Conservation (phyloP, 2,113 vertebrate genomes). For the Chloropsis hardwickii region DNA sequence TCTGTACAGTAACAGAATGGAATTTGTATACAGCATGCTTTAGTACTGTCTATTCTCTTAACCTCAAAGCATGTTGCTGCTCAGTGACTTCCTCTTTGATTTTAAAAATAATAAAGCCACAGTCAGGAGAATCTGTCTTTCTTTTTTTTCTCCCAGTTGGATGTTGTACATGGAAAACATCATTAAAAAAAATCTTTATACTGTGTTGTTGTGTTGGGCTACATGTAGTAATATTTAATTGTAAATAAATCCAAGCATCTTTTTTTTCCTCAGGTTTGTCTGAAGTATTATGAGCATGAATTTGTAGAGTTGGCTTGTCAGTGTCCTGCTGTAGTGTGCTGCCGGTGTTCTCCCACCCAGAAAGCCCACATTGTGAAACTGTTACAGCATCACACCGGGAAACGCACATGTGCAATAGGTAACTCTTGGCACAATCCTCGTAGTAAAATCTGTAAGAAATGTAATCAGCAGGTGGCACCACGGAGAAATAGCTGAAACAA, state of each 20-base stretch:
- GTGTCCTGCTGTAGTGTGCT: slow-evolving; percentile 96
- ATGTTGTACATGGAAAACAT: neutral
- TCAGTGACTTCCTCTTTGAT: neutral
- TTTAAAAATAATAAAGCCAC: neutral
- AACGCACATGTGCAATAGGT: slow-evolving; percentile 93
- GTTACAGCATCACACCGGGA: slow-evolving; percentile 87
- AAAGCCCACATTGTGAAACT: slow-evolving; percentile 93
- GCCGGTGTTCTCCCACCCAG: slow-evolving; percentile 95
- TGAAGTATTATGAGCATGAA: slow-evolving; percentile 95
- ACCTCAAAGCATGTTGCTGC: neutral
- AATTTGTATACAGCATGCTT: neutral
- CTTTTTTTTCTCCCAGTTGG: neutral
- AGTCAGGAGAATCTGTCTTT: neutral
- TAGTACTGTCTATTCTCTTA: neutral
- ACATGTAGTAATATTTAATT: neutral
- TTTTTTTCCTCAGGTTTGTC: slow-evolving; percentile 80
- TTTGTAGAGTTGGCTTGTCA: slow-evolving; percentile 95
- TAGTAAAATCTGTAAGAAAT: neutral
- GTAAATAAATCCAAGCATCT: neutral
- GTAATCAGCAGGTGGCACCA: neutral
- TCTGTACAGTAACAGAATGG: neutral
- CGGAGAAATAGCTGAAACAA: neutral
- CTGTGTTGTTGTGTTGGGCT: neutral
- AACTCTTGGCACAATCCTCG: neutral
- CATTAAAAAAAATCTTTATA: neutral